Evolutionary conservation across 1,140 invertebrate species (phyloP), one percentile per base, ranked within the genome.

Genomic region (Atta colombica): DNA sequence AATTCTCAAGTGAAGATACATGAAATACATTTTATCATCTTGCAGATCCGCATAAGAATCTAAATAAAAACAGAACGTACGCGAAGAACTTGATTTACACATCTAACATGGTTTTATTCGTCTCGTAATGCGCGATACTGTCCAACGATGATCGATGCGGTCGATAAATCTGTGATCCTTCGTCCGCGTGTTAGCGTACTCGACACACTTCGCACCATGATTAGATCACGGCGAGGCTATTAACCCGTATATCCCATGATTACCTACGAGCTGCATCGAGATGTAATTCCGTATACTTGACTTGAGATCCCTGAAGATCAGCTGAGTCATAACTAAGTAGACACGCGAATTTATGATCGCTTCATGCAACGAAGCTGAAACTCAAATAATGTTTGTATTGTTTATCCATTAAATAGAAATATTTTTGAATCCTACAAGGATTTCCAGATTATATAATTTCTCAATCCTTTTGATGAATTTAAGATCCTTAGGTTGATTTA

Each of bases 241-340:
- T 87, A 85, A 86, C 75, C 87, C 39, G 77, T 81, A 65, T 82
- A 63, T 75, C 65, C 51, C 66, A 51, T 45, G 71, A 89, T 89
- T 81, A 61, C 65, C 31, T 86, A 28, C 58, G 61, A 85, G 60
- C 58, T 58, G 66, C 66, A 58, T 82, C 80, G 81, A 80, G 45
- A 39, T 74, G 66, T 85, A 77, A 77, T 21, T 58, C 60, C 55
- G 72, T 84, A 77, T 65, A 85, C 68, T 78, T 39, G 63, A 10
- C 72, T 53, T 39, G 45, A 87, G 65, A 65, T 77, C 66, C 51
- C 69, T 74, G 21, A 58, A 65, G 72, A 89, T 91, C 85, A 82
- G 91, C 91, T 91, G 90, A 92, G 86, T 91, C 91, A 87, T 86
- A 89, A 92, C 85, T 91, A 81, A 25, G 77, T 88, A 77, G 87